phyloP scores from a whole-genome alignment of 2,113 vertebrate species.

The Salminus brasiliensis region DNA sequence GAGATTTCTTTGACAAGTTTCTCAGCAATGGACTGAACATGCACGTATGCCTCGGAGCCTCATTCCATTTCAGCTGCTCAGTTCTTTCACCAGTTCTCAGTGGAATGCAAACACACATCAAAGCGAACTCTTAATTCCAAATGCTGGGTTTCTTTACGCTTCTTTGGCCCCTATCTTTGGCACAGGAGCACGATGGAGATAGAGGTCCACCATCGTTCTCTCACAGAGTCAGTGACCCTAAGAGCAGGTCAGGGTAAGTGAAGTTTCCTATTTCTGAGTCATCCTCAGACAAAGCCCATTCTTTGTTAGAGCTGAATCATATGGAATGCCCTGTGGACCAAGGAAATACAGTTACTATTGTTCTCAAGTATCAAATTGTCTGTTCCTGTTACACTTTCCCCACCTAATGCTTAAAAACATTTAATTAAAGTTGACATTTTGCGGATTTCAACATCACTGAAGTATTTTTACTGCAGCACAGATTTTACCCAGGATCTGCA shows the following conservation, averaged over 20 bases:
- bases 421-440: not conserved
- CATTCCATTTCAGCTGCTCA: slow-evolving; percentile 66
- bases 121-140: slow-evolving; percentile 67
- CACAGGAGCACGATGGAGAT: slow-evolving; percentile 1
- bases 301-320: slow-evolving; percentile 4
- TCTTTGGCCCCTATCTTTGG: not conserved
- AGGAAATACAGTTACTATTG: slow-evolving; percentile 1
- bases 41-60: slow-evolving; percentile 70
- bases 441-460: not conserved
- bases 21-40: slow-evolving; percentile 22
- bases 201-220: not conserved
- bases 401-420: not conserved
- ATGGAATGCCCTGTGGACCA: not conserved
- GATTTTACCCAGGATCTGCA: too few relatives aligned
- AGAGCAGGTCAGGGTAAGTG: slow-evolving; percentile 13
- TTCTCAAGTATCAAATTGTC: not conserved
- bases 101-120: slow-evolving; percentile 79
- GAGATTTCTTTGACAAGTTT: slow-evolving; percentile 3
- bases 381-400: not conserved
- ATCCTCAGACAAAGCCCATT: slow-evolving; percentile 6
- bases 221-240: slow-evolving; percentile 15
- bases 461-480: too few relatives aligned
- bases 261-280: slow-evolving; percentile 23
- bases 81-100: slow-evolving; percentile 70
- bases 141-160: slow-evolving; percentile 60